Conservation (phyloP, 1,140 invertebrate species). For the Sweltsa coloradensis region DNA sequence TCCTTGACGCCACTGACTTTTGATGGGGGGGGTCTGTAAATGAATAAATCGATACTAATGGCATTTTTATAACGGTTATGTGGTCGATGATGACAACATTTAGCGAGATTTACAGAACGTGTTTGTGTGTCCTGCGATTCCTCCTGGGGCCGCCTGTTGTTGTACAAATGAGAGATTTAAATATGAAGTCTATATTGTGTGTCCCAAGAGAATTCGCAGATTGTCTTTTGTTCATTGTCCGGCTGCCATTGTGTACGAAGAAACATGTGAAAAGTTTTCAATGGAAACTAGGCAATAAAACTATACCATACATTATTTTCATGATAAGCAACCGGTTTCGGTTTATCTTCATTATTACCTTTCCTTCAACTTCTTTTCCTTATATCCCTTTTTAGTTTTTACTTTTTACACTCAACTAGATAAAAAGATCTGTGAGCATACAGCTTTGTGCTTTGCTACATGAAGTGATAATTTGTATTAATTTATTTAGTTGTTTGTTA, state of each 20-base stretch:
- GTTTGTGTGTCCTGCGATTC: background rate
- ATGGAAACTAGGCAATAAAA: constrained; percentile 12
- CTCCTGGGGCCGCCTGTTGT: background rate
- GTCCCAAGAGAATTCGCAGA: background rate
- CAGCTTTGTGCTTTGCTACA: no score
- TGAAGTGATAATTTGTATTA: no score
- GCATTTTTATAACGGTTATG: constrained; percentile 1
- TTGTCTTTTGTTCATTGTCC: constrained; percentile 1
- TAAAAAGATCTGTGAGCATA: no score
- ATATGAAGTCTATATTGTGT: background rate
- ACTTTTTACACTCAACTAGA: no score
- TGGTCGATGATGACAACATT: background rate
- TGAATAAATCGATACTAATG: background rate
- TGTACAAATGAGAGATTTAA: constrained; percentile 9
- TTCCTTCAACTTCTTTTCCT: no score
- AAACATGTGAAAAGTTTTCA: constrained; percentile 7
- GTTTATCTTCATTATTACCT: no score
- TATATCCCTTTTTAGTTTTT: no score
- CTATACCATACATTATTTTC: constrained; percentile 10
- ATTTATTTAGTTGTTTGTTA: no score
- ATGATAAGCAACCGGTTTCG: constrained; percentile 7
- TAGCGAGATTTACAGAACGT: background rate
- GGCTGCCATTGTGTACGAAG: constrained; percentile 7
- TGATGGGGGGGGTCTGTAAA: background rate
- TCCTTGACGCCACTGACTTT: background rate